Evolutionary conservation across 2,888 invertebrate genomes (phyloP).

Genomic region (Pinctada fucata): DNA sequence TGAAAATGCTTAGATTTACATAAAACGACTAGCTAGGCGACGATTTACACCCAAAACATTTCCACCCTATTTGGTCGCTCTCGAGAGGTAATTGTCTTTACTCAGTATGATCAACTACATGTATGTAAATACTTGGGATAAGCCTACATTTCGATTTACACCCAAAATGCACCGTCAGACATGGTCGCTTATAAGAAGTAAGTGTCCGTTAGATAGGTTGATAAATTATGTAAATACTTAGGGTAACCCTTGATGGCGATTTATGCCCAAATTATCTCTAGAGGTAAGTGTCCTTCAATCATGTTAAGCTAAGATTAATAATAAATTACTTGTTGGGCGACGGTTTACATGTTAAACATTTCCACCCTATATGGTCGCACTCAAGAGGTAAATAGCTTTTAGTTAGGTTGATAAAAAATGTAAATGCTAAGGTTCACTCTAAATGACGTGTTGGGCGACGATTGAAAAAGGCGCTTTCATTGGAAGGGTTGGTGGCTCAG

Average conservation of each 20-base stretch:
- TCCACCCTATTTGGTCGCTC: conserved; percentile 65
- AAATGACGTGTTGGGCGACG: no score
- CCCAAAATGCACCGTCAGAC: no score
- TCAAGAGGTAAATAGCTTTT: background rate
- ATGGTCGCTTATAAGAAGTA: no score
- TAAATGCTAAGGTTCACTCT: no score
- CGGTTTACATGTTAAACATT: conserved; percentile 61
- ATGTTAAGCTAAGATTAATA: conserved; percentile 52
- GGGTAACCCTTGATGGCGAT: no score
- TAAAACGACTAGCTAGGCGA: conserved; percentile 70
- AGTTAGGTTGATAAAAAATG: no score
- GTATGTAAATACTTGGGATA: no score
- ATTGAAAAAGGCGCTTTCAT: no score
- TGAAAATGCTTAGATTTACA: conserved; percentile 52
- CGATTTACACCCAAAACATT: conserved; percentile 61
- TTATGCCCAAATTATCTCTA: background rate
- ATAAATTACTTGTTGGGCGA: conserved; percentile 70
- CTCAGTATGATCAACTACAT: no score
- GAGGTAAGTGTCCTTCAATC: conserved; percentile 55
- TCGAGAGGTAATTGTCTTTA: conserved; percentile 52
- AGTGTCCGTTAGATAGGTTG: conserved; percentile 14
- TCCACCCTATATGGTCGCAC: conserved; percentile 65
- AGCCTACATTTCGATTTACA: no score
- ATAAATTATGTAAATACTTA: no score
- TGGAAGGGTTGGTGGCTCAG: no score